Percentiles rank a stretch among this genome's conserved stretches.
Evolutionary conservation across 2,797 vertebrate genomes (phyloP).

Genomic region (Uromys caudimaculatus): DNA sequence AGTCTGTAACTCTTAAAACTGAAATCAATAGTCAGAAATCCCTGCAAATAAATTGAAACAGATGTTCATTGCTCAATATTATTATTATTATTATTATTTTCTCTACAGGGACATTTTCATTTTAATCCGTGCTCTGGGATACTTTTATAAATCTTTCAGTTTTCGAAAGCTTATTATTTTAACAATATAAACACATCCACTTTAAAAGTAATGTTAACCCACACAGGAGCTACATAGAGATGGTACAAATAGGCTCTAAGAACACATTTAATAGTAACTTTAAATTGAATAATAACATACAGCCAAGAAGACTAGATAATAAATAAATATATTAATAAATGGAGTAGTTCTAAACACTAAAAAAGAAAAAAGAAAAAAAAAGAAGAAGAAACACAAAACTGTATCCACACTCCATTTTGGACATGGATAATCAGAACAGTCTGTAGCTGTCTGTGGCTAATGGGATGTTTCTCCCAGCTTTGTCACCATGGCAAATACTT

Average conservation of each 20-base stretch:
- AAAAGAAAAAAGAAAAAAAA: conserved; percentile 73
- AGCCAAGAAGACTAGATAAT: conserved; percentile 83
- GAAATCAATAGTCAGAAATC: conserved; percentile 72
- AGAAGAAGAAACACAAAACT: conserved; percentile 76
- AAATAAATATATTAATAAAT: conserved; percentile 81
- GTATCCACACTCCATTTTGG: conserved; percentile 87
- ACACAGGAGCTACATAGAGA: background rate
- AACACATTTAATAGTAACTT: conserved; percentile 48
- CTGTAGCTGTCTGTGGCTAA: conserved; percentile 90
- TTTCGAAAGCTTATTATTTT: conserved; percentile 67
- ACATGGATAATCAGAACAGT: conserved; percentile 90
- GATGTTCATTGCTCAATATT: conserved; percentile 39
- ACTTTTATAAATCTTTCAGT: conserved; percentile 59
- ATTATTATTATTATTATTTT: background rate
- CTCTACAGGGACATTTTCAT: conserved; percentile 57
- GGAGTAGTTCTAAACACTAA: conserved; percentile 75
- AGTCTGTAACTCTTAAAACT: conserved; percentile 68
- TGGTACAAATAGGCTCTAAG: conserved; percentile 12
- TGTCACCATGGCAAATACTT: conserved; percentile 92
- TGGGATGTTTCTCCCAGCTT: conserved; percentile 91
- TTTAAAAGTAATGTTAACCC: conserved; percentile 49
- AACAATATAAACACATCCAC: conserved; percentile 37
- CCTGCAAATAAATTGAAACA: conserved; percentile 70
- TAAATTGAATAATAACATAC: conserved; percentile 72
- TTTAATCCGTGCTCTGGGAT: conserved; percentile 60